Evolutionary conservation across 2,888 invertebrate genomes (phyloP).

Genomic region (Eupithecia subumbrata): DNA sequence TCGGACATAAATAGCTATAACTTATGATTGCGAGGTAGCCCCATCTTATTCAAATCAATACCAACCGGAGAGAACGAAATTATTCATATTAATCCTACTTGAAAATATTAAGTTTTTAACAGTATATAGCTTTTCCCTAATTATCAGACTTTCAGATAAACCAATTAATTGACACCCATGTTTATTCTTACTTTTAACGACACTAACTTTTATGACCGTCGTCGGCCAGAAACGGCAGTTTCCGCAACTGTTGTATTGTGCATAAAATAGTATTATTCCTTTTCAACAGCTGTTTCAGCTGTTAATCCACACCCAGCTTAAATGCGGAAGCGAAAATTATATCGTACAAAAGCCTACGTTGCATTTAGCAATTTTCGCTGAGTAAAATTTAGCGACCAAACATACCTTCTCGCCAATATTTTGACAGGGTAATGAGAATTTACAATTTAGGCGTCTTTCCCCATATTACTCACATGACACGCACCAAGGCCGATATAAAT

Average conservation of each 20-base stretch:
- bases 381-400: conserved; percentile 40
- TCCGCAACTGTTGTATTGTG: not conserved
- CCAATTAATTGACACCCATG: not conserved
- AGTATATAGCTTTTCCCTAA: not conserved
- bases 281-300: conserved; percentile 8
- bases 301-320: conserved; percentile 5
- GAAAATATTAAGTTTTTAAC: too few relatives aligned
- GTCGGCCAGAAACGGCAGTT: not conserved
- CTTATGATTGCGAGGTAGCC: too few relatives aligned
- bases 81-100: too few relatives aligned
- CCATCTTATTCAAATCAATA: too few relatives aligned
- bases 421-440: conserved; percentile 52
- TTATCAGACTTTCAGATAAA: not conserved
- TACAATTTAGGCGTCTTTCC: conserved; percentile 40
- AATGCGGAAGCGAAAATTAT: conserved; percentile 6
- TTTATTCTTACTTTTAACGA: conserved; percentile 1
- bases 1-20: too few relatives aligned
- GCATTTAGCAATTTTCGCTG: conserved; percentile 12
- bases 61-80: too few relatives aligned
- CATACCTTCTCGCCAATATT: conserved; percentile 49
- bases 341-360: conserved; percentile 2
- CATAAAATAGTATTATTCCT: conserved; percentile 13
- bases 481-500: conserved; percentile 51
- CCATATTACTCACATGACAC: conserved; percentile 55
- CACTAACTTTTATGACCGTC: not conserved